phyloP scores from a whole-genome alignment of 64 coral and sea anemone genomes.

The Montipora capricornis region DNA sequence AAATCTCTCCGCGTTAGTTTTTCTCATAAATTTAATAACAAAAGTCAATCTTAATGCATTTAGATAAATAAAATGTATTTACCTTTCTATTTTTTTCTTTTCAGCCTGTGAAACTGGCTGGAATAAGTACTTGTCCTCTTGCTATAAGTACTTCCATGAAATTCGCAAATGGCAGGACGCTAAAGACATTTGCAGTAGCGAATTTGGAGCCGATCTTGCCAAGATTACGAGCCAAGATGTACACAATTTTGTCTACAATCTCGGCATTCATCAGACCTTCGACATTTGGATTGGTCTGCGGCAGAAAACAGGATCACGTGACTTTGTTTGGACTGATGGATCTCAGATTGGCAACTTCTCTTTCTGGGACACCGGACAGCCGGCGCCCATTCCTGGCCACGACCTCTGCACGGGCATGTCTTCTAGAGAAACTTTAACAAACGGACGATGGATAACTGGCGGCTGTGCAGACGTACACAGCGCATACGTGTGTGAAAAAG shows the following conservation, averaged over 20 bases:
- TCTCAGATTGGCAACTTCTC: neutral
- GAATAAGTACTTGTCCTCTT: neutral
- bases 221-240: conserved; percentile 26
- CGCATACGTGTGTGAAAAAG: conserved; percentile 40
- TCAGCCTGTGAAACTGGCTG: too few relatives aligned
- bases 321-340: conserved; percentile 57
- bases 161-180: conserved; percentile 18
- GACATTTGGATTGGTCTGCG: conserved; percentile 55
- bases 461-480: conserved; percentile 2
- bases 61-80: too few relatives aligned
- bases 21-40: too few relatives aligned
- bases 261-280: neutral
- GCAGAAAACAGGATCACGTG: neutral
- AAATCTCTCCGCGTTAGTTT: too few relatives aligned
- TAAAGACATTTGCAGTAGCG: neutral
- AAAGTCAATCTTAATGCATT: neutral
- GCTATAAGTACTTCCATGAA: conserved; percentile 44
- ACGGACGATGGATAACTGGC: conserved; percentile 5
- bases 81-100: too few relatives aligned
- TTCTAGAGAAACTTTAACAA: neutral
- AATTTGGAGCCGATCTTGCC: conserved; percentile 13
- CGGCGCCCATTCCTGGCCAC: neutral
- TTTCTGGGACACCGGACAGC: conserved; percentile 18
- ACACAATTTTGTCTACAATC: conserved; percentile 22
- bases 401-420: neutral